Evolutionary conservation across 2,888 invertebrate genomes (phyloP), one percentile per base, ranked within the genome.

Genomic region (Cremastinae sp.): DNA sequence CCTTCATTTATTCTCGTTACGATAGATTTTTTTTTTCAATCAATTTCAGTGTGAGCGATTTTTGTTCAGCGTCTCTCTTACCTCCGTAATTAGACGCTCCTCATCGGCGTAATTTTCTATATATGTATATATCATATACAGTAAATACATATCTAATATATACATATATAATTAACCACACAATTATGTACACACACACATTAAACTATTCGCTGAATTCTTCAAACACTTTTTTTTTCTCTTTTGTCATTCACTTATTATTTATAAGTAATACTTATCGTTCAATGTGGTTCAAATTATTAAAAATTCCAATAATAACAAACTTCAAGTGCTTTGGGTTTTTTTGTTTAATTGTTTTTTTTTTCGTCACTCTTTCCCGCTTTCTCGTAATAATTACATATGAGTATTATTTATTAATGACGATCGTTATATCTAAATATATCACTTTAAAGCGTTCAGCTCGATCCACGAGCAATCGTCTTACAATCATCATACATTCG

Each of bases 371-470:
- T 70, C 43, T 71, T 62, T 72, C 18, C 51, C 36, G 28, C 41
- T 62, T 70, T 20, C 43, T 74, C 62, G 43, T 70, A 73, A 28
- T 70, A 54, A 65, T 65, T 72, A 76, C 49, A 69, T 69, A n/a
- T 73, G 59, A 65, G 73, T 76, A 53, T n/a, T n/a, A 69, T 18
- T 58, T 65, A 45, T 79, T 69, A 79, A 74, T 77, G 71, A 78
- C 81, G 79, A 81, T 78, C 79, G 69, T 81, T 80, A 82, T 83
- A 84, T 82, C 82, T 85, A 85, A 82, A 83, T 84, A 84, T 83
- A 85, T 85, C 85, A 84, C 85, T 84, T 83, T 81, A 85, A 86
- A 84, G 82, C 84, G 81, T 79, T 84, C 83, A 65, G 81, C 85
- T 86, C 85, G 85, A 84, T 84, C 84, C 81, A 84, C 84, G 84